These are phyloP conservation scores for Tautogolabrus adspersus DNA, from an alignment of 2,113 vertebrate genomes.

Conservation along the genomic window DNA sequence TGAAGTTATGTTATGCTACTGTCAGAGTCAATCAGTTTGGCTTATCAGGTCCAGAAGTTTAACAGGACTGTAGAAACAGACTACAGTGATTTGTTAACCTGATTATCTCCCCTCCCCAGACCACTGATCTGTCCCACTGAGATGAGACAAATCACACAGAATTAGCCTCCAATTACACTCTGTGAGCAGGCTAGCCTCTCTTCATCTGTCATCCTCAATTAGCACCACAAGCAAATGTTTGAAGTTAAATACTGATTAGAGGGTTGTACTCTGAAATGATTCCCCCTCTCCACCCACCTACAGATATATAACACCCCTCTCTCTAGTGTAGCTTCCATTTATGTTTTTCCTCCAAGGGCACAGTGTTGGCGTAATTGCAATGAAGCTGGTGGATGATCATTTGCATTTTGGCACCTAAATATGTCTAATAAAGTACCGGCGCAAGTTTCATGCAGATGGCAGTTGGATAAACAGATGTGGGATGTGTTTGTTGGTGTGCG, in stretches of 20 bases:
- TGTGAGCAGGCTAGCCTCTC: slow-evolving; percentile 52
- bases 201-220: slow-evolving; percentile 74
- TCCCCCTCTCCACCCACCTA: slow-evolving; percentile 40
- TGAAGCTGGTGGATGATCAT: slow-evolving; percentile 47
- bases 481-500: not conserved
- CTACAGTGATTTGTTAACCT: slow-evolving; percentile 73
- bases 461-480: slow-evolving; percentile 28
- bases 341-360: slow-evolving; percentile 29
- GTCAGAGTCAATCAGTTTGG: slow-evolving; percentile 46
- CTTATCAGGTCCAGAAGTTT: slow-evolving; percentile 56
- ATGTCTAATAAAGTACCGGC: slow-evolving; percentile 33
- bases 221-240: slow-evolving; percentile 68
- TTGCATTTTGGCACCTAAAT: not conserved
- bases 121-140: slow-evolving; percentile 67
- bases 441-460: slow-evolving; percentile 13
- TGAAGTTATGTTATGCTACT: slow-evolving; percentile 17
- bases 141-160: slow-evolving; percentile 75
- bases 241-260: slow-evolving; percentile 76
- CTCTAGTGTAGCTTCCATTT: slow-evolving; percentile 35
- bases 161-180: slow-evolving; percentile 77
- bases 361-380: slow-evolving; percentile 40
- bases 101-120: slow-evolving; percentile 74
- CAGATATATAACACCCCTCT: slow-evolving; percentile 10
- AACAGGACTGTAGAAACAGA: slow-evolving; percentile 56
- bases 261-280: slow-evolving; percentile 55